Percentiles rank a stretch among this genome's conserved stretches.
These are phyloP conservation scores for Nephotettix cincticeps DNA, from an alignment of 1,140 invertebrate genomes.

Conservation along the genomic window DNA sequence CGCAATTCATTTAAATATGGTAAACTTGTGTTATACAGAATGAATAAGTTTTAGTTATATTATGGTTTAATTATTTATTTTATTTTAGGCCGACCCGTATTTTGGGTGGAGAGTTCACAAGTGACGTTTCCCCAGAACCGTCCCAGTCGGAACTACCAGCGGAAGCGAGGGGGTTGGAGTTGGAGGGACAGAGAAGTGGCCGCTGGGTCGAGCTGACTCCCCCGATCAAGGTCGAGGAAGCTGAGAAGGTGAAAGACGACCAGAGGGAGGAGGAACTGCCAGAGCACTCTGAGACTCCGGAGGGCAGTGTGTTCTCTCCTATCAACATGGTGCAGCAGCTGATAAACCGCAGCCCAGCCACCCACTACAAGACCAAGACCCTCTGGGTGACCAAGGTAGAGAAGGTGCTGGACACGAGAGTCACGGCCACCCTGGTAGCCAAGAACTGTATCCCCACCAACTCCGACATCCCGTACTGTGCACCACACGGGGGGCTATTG, in stretches of 20 bases:
- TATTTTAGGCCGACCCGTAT: no score
- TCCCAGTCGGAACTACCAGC: no score
- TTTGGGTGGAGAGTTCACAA: no score
- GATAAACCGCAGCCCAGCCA: slow-evolving; percentile 1
- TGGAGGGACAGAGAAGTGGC: not conserved
- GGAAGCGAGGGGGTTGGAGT: not conserved
- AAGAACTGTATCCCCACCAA: slow-evolving; percentile 42
- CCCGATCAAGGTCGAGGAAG: not conserved
- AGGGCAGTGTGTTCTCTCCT: not conserved
- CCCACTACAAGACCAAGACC: slow-evolving; percentile 35
- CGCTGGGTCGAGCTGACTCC: not conserved
- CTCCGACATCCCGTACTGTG: not conserved
- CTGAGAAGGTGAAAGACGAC: not conserved
- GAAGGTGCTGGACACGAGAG: slow-evolving; percentile 39
- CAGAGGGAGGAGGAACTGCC: not conserved
- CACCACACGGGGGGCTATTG: not conserved
- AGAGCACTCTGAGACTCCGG: not conserved
- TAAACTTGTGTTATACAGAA: no score
- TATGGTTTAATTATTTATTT: no score
- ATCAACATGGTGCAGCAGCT: not conserved
- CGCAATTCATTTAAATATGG: no score
- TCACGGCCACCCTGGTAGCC: slow-evolving; percentile 44
- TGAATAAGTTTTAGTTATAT: no score
- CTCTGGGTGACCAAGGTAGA: slow-evolving; percentile 44
- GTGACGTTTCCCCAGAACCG: no score